Conservation (phyloP, 2,797 vertebrate genomes). For the Streptopelia turtur region DNA sequence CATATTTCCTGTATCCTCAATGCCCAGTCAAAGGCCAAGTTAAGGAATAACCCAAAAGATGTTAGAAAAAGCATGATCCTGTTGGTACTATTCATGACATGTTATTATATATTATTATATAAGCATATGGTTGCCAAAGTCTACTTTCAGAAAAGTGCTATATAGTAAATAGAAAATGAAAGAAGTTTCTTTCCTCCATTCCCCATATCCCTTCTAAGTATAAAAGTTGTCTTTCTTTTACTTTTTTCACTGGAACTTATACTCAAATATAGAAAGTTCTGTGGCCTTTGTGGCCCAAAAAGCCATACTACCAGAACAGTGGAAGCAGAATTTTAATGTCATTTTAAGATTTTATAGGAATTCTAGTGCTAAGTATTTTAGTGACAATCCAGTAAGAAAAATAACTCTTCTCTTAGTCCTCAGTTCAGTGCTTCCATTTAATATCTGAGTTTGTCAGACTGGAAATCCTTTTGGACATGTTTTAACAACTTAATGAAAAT, state of each 20-base stretch:
- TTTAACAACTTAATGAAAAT: neutral
- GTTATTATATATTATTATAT: neutral
- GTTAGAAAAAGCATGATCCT: neutral
- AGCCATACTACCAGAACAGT: neutral
- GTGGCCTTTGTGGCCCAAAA: neutral
- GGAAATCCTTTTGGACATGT: neutral
- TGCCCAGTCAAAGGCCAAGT: neutral
- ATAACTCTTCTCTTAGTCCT: neutral
- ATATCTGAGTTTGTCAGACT: neutral
- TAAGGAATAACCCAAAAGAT: neutral
- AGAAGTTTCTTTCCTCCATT: neutral
- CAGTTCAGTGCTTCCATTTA: neutral
- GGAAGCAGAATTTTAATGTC: neutral
- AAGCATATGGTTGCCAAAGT: neutral
- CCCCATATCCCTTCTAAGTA: neutral
- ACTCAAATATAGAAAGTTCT: neutral
- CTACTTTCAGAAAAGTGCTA: neutral
- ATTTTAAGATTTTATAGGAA: neutral
- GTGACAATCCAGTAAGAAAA: neutral
- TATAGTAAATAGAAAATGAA: neutral
- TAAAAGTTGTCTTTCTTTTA: neutral
- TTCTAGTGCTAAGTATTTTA: neutral
- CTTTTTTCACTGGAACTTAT: neutral
- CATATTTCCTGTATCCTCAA: slow-evolving; percentile 48
- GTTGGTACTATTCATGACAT: neutral